These are phyloP conservation scores for Schlechtendalia chinensis DNA, from an alignment of 1,140 invertebrate species.

Conservation along the genomic window DNA sequence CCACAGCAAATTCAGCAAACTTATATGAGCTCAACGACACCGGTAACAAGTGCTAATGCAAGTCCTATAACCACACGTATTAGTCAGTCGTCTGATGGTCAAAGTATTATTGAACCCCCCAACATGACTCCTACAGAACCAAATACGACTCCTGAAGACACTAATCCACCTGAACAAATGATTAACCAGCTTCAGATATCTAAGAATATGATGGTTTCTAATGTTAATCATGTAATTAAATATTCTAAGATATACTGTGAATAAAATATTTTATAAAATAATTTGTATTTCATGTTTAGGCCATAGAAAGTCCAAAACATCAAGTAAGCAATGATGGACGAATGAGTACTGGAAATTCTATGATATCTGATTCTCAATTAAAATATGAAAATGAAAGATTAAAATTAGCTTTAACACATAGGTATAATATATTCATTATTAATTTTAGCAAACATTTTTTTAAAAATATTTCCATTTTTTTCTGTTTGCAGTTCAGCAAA, in stretches of 20 bases:
- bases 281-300: slow-evolving; percentile 53
- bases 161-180: slow-evolving; percentile 40
- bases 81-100: slow-evolving; percentile 52
- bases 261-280: not conserved
- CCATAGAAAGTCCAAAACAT: slow-evolving; percentile 66
- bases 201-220: slow-evolving; percentile 31
- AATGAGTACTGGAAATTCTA: slow-evolving; percentile 53
- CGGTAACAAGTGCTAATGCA: slow-evolving; percentile 79
- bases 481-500: slow-evolving; percentile 76
- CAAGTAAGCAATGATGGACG: slow-evolving; percentile 55
- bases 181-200: slow-evolving; percentile 42
- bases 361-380: slow-evolving; percentile 78
- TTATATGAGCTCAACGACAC: slow-evolving; percentile 63
- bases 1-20: slow-evolving; percentile 55
- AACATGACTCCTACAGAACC: slow-evolving; percentile 54
- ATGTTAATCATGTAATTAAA: slow-evolving; percentile 35
- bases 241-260: not conserved
- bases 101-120: slow-evolving; percentile 59
- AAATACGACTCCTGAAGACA: slow-evolving; percentile 45
- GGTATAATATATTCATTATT: slow-evolving; percentile 61
- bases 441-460: not conserved
- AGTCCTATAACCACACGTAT: slow-evolving; percentile 71
- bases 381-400: slow-evolving; percentile 97
- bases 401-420: slow-evolving; percentile 92
- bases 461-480: not conserved